Percentiles rank a stretch among this genome's conserved stretches.
Conservation (phyloP, 2,113 vertebrate species). For the Dolichotis patagonum region DNA sequence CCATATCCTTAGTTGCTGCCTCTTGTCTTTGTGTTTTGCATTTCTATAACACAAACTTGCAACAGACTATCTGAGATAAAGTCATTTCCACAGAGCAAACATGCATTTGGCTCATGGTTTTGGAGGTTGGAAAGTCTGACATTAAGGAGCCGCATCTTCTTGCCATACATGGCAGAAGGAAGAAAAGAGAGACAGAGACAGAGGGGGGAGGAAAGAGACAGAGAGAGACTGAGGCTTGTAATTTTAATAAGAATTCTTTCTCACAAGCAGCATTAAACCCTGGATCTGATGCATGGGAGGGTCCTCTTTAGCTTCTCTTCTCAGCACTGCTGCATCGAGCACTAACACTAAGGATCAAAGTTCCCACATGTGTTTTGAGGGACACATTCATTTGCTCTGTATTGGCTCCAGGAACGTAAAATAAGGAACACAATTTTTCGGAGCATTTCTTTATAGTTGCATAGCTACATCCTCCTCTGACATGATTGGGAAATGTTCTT, state of each 20-base stretch:
- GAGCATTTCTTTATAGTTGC: neutral
- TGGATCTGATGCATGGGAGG: accelerated
- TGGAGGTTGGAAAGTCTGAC: neutral
- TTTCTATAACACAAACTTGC: neutral
- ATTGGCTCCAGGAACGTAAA: neutral
- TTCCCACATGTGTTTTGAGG: neutral
- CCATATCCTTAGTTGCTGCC: neutral
- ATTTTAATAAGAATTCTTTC: neutral
- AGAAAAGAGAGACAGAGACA: accelerated
- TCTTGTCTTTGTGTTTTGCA: neutral
- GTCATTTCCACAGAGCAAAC: neutral
- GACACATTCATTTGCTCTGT: neutral
- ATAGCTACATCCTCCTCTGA: too few relatives aligned
- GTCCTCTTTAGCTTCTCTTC: accelerated
- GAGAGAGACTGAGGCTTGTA: neutral
- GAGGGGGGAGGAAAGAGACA: neutral
- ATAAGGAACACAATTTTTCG: neutral
- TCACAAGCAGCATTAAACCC: neutral
- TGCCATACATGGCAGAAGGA: neutral
- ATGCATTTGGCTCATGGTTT: neutral
- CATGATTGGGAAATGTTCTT: neutral
- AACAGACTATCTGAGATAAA: neutral
- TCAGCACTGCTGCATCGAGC: neutral
- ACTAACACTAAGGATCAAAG: neutral
- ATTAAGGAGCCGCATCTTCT: neutral